Base-by-base conservation (phyloP, 2,113 vertebrate genomes). In the Girardinichthys multiradiatus region DNA sequence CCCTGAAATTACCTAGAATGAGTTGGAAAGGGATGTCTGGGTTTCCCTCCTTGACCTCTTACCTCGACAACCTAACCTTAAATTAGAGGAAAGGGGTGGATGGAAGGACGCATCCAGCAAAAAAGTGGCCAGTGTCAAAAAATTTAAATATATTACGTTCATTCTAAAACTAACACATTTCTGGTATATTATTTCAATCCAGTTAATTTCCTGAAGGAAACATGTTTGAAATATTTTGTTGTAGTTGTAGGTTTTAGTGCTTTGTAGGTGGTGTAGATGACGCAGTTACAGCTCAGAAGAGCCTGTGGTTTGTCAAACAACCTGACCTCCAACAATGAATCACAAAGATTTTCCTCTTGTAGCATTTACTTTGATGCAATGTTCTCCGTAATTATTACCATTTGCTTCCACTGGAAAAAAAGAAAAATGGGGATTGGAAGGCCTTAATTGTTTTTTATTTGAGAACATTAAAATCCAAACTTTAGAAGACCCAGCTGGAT, bases 231-330 rank as follows among this genome's bases (percentile, higher is more conserved):
- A 66, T 24, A 68, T 51, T 67, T 4, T 62, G 59, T 89, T 86
- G 80, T 80, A 87, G 39, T 88, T 87, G 76, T 76, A 85, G 87
- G 86, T 74, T 19, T 57, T 77, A 63, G 68, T 82, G 74, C 82
- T 76, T 77, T 76, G 58, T 72, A 72, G 76, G 68, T 82, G 82
- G 31, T 65, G 72, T 59, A 33, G 75, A 74, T 81, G 73, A 82
- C 77, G 84, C 82, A 86, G n/a, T 80, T 45, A 66, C 30, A 70
- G 82, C 29, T 35, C 81, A 83, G 65, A 59, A 72, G 69, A 39
- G 59, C 60, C 57, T 87, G 87, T 70, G 77, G 89, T 88, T 72
- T 69, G 75, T 68, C 57, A 35, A 19, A 62, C 77, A 65, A 26
- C 64, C 31, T 8, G 80, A 48, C 63, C 68, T 42, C 2, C 68